Evolutionary conservation across 2,797 vertebrate genomes (phyloP), one percentile per base, ranked within the genome.

Genomic region (Brachyrhaphis roseni): DNA sequence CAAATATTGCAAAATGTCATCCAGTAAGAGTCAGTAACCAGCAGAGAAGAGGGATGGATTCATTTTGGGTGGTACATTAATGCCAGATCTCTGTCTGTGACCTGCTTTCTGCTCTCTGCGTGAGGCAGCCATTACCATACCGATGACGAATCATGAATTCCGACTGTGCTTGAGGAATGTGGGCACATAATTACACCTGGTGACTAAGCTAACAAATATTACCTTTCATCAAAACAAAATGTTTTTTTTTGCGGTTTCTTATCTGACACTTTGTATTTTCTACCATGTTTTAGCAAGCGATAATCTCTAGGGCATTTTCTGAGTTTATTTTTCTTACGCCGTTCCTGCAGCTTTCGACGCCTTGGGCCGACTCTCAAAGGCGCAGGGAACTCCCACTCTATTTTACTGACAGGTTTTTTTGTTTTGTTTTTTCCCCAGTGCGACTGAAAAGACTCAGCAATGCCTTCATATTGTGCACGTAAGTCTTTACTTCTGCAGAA

Each of bases 141-240:
- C 73, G n/a, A 15, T 13, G 55, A 57, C 5, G 46, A 23, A 46
- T 76, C 23, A 55, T 68, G 20, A 11, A 45, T 49, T 13, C 18
- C 8, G 5, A n/a, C 0, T 26, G 36, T 1, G 46, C 23, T 12
- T 53, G 59, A 83, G 64, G 74, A 85, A 86, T 88, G 86, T 41
- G 1, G 5, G 66, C 71, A 57, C 51, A 74, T 49, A 77, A 83
- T 66, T 66, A 36, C 28, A 82, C 79, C 77, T 76, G 84, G 55
- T 88, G 87, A 90, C 84, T 88, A 78, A 86, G 64, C 55, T 46
- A 2, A 73, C 64, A 85, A 77, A 51, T 31, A 80, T 90, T 82
- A 78, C 46, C 39, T 85, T 79, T 86, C 72, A 78, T 83, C 15
- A 31, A 39, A 41, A 47, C 78, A 51, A 66, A 80, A 62, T 75